Evolutionary conservation across 2,888 invertebrate genomes (phyloP), one percentile per base, ranked within the genome.

Genomic region (Nomada lathburiana): DNA sequence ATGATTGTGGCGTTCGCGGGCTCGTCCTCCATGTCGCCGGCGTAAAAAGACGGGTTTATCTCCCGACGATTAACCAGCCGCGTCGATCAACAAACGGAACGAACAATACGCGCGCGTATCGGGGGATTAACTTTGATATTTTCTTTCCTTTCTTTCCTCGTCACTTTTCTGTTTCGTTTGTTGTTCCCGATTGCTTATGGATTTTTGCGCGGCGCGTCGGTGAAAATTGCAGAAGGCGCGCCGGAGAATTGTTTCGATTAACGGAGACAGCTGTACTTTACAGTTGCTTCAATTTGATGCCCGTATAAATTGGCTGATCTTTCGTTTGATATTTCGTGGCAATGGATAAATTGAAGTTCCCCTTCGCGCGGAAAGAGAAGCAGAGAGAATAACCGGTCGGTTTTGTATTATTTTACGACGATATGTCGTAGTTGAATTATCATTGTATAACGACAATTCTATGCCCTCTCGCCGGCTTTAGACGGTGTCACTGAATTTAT

Each of bases 41-140:
- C 20, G 74, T 82, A 75, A 74, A 79, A 79, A 63, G 63, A 55
- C 65, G 65, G 64, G n/a, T 65, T 82, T 82, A 82, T 82, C 82
- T 64, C 29, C 16, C 36, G 60, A n/a, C 74, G 69, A 81, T 81
- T 81, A 74, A 79, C 47, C 23, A 52, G 29, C 26, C 67, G 52
- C 59, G 64, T 4, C 52, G 76, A 77, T 76, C 60, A 55, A 77
- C 77, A 59, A 76, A 70, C 26, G 47, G 76, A 76, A 63, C 78
- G 78, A 47, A 69, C 68, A 50, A 57, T 67, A 44, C 47, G 11
- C 3, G 7, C 64, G 47, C 18, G 36, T 42, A 63, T 63, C 71
- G n/a, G 4, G 9, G 44, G 29, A 53, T 59, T 64, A 13, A 47
- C 44, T 55, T 63, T 53, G 7, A 44, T 47, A 57, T 4, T 59